phyloP scores from a whole-genome alignment of 2,888 invertebrate species.

The Eilema griseolum region DNA sequence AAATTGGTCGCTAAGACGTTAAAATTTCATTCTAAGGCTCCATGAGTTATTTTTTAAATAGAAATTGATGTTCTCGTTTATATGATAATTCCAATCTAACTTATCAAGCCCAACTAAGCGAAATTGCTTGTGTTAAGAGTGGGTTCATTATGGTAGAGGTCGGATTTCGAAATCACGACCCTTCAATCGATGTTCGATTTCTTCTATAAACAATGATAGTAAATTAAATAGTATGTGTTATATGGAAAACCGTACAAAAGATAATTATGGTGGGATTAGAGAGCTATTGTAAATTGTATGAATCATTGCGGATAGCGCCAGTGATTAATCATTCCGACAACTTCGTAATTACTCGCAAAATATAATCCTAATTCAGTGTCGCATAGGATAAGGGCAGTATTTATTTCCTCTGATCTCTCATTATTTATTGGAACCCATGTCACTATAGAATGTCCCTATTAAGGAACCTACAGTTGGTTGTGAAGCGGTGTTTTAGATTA shows the following conservation, averaged over 20 bases:
- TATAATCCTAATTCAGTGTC: neutral
- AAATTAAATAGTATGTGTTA: neutral
- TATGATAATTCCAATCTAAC: neutral
- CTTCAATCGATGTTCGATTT: neutral
- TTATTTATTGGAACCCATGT: conserved; percentile 11
- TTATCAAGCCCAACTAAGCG: neutral
- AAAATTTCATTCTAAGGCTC: neutral
- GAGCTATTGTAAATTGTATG: neutral
- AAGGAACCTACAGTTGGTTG: neutral
- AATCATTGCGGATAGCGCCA: neutral
- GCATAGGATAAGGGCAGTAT: neutral
- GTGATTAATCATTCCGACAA: neutral
- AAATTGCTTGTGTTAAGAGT: neutral
- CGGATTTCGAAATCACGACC: neutral
- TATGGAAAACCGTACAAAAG: neutral
- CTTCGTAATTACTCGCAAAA: neutral
- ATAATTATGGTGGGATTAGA: neutral
- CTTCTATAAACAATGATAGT: neutral
- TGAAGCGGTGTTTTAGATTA: neutral
- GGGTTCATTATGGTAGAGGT: too few species aligned
- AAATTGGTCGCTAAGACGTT: neutral
- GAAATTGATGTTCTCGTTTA: too few species aligned
- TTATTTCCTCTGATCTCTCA: conserved; percentile 11
- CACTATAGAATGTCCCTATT: neutral
- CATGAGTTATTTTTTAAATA: neutral